These are phyloP conservation scores for Alligator mississippiensis DNA, from an alignment of 2,113 vertebrate genomes.

Conservation along the genomic window DNA sequence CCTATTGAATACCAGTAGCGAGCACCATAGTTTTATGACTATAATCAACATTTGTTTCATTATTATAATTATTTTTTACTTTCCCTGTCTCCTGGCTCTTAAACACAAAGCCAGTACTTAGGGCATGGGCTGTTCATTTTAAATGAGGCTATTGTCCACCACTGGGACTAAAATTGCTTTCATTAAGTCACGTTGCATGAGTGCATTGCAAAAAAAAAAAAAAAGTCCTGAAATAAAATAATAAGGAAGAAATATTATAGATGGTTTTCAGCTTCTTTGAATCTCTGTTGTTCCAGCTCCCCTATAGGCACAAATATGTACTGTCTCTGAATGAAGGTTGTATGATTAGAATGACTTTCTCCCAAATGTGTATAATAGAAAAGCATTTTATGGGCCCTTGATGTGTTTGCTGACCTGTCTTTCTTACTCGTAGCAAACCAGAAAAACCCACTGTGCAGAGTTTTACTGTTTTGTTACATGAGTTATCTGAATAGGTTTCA, in stretches of 20 bases:
- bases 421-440: neutral
- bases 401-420: neutral
- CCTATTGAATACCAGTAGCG: neutral
- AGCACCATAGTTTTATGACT: neutral
- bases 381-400: neutral
- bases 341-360: neutral
- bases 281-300: neutral
- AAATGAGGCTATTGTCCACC: neutral
- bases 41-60: neutral
- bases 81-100: neutral
- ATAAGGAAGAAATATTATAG: neutral
- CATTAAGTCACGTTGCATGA: neutral
- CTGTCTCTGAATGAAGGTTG: neutral
- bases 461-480: too few species aligned
- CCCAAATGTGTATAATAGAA: accelerated
- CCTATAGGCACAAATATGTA: neutral
- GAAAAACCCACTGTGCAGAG: neutral
- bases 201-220: neutral
- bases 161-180: neutral
- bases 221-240: neutral
- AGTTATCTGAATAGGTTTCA: too few species aligned
- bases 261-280: neutral
- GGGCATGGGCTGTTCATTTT: neutral
- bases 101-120: neutral
- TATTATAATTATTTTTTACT: neutral